phyloP scores from a whole-genome alignment of 2,113 vertebrate genomes.

The Naja naja region DNA sequence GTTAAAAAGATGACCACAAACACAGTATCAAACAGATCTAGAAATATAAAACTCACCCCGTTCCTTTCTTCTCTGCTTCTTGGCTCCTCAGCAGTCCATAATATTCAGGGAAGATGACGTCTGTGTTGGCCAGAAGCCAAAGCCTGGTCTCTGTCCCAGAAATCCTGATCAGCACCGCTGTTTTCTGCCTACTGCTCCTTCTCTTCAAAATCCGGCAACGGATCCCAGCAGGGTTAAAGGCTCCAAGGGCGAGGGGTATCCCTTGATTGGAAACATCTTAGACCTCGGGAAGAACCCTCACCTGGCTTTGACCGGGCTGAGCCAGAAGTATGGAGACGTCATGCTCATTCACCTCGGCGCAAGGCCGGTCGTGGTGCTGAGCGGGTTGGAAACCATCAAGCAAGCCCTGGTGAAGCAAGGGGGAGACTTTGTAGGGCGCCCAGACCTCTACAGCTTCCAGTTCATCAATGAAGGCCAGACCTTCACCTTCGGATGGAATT shows the following conservation, averaged over 20 bases:
- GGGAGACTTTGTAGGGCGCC: conserved; percentile 80
- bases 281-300: conserved; percentile 78
- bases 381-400: conserved; percentile 71
- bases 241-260: conserved; percentile 78
- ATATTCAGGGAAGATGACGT: neutral
- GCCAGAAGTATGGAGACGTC: conserved; percentile 75
- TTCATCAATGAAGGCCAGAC: conserved; percentile 76
- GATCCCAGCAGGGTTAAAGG: conserved; percentile 74
- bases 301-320: conserved; percentile 75
- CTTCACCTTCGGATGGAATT: conserved; percentile 77
- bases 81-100: neutral
- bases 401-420: conserved; percentile 83
- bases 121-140: neutral
- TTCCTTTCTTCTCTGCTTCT: neutral
- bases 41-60: neutral
- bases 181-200: conserved; percentile 73
- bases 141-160: conserved; percentile 70
- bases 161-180: conserved; percentile 66
- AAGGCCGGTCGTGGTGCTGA: conserved; percentile 82
- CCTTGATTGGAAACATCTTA: conserved; percentile 80
- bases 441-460: conserved; percentile 77
- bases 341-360: conserved; percentile 80
- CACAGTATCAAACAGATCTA: neutral
- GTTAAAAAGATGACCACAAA: neutral
- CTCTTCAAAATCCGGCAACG: conserved; percentile 50